Conservation (phyloP, 2,113 vertebrate species). For the Phaetusa simplex region DNA sequence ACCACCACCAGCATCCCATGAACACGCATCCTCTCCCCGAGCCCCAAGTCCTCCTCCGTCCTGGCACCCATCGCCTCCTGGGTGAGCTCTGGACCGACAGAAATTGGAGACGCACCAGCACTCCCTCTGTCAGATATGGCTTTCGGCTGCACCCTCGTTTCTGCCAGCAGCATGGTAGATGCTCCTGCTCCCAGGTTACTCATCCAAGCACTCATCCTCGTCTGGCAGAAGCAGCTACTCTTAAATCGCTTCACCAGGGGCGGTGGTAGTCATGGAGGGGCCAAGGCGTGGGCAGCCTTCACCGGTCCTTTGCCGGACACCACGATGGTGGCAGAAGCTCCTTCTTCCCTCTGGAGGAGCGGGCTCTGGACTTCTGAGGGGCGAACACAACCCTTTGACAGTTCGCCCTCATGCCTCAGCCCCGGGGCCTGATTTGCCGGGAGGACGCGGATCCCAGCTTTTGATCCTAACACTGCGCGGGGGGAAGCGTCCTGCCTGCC, state of each 20-base stretch:
- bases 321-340: not conserved
- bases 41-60: rapidly evolving
- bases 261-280: rapidly evolving
- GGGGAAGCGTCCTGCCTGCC: not conserved
- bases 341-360: not conserved
- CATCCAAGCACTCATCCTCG: not conserved
- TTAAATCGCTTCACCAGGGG: rapidly evolving
- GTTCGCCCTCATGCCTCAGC: not conserved
- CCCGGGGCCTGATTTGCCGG: rapidly evolving
- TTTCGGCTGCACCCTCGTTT: not conserved
- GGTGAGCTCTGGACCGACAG: not conserved
- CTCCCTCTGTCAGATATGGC: rapidly evolving
- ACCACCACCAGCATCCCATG: not conserved
- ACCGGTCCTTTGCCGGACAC: rapidly evolving
- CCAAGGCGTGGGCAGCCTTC: not conserved
- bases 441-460: not conserved
- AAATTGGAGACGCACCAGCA: rapidly evolving
- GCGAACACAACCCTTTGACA: not conserved
- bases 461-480: not conserved
- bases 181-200: not conserved
- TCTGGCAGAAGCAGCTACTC: not conserved
- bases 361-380: not conserved
- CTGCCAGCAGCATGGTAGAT: not conserved
- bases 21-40: rapidly evolving
- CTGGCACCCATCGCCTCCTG: not conserved